Evolutionary conservation across 1,140 invertebrate species (phyloP), one percentile per base, ranked within the genome.

Genomic region (Cherax quadricarinatus): DNA sequence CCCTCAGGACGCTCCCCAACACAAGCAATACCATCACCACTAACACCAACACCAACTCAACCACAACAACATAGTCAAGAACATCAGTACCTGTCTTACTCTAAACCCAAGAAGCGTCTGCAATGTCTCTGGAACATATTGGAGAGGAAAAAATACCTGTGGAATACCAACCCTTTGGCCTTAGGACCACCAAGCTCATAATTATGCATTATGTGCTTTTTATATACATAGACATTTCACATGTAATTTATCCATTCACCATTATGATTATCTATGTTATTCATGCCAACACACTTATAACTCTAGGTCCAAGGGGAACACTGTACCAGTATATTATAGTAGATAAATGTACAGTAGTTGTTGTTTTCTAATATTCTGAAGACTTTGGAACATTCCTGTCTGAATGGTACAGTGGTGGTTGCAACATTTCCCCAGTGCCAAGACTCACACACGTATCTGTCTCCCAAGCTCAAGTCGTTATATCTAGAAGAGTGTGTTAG

Each of bases 1-100:
- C 60, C 75, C 75, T 4, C 75, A 86, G 41, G 70, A 87, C 24
- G 24, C 70, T 87, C 75, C 75, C 51, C 86, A 87, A 87, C 89
- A 91, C 82, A 83, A 85, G 84, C 89, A 91, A 30, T 86, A 84
- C 78, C 89, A 91, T 75, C 89, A 91, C 84, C 89, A 86, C 78
- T 86, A 85, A 78, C 82, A 86, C 82, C 24, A 75, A 5, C 70
- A 53, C 53, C 24, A 30, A 48, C 48, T 49, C 53, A 79, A 60
- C 51, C 24, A 57, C 86, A 57, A 24, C 75, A 53, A 70, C 83
- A 85, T 14, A 66, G n/a, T 10, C 81, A 53, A 83, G 81, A 70
- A 70, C 24, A 62, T 86, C 85, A 73, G n/a, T 51, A 62, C 66
- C 57, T 57, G 53, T 9, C 60, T 62, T 62, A 62, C 18, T 5